Conservation (phyloP, 2,113 vertebrate genomes). For the Chrysemys picta region DNA sequence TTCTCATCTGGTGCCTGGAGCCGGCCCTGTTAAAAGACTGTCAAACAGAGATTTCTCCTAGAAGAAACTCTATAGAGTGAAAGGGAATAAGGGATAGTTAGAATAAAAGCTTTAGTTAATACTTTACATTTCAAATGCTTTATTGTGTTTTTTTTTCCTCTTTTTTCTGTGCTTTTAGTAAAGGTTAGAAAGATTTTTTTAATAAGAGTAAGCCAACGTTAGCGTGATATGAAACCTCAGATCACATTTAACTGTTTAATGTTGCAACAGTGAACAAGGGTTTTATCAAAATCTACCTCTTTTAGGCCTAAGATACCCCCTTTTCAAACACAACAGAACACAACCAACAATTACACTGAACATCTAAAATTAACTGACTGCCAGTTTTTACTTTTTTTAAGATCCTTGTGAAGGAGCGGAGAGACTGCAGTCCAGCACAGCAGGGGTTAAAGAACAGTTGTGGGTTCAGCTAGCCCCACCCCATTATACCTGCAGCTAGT, state of each 20-base stretch:
- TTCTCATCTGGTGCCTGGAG: too few relatives aligned
- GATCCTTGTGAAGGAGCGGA: background rate
- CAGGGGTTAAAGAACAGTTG: too few relatives aligned
- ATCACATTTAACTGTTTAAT: background rate
- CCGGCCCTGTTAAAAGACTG: background rate
- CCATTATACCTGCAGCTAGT: too few relatives aligned
- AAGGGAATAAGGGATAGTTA: background rate
- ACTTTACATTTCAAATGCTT: background rate
- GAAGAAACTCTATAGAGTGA: background rate
- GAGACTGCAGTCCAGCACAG: too few relatives aligned
- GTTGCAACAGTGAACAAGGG: background rate
- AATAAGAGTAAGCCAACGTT: background rate
- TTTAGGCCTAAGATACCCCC: background rate
- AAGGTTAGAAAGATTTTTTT: background rate
- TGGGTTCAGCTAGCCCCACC: too few relatives aligned
- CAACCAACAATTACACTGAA: background rate
- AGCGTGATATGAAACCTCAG: background rate
- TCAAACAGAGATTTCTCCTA: background rate
- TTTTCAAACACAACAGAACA: background rate
- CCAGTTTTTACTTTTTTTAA: background rate
- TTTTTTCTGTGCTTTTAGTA: background rate
- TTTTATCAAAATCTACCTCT: background rate
- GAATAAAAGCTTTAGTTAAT: background rate
- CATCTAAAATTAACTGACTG: background rate
- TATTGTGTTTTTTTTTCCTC: background rate